Conservation (phyloP, 2,113 vertebrate species). For the Leucoraja erinaceus region DNA sequence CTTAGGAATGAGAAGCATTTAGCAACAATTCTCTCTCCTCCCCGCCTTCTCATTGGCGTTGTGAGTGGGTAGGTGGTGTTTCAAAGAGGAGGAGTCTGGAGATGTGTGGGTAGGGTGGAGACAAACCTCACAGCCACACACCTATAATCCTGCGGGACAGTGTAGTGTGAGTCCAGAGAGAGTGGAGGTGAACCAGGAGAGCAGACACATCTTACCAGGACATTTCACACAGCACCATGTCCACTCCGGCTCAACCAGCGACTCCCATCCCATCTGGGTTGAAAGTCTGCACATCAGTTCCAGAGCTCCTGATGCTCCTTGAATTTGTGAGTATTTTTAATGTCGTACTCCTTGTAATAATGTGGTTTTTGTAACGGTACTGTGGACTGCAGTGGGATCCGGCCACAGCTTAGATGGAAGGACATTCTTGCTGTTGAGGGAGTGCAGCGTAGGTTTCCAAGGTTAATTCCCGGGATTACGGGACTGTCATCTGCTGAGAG, state of each 20-base stretch:
- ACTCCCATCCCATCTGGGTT: background rate
- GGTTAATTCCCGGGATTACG: too few species aligned
- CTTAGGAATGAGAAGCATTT: background rate
- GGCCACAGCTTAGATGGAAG: background rate
- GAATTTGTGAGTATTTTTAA: background rate
- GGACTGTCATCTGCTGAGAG: too few species aligned
- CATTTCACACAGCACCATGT: background rate
- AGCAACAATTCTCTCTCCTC: background rate
- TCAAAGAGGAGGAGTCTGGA: background rate
- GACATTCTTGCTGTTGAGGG: too few species aligned
- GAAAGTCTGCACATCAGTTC: background rate
- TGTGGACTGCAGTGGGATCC: background rate
- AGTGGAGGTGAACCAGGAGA: background rate
- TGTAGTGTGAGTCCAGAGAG: background rate
- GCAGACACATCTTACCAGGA: background rate
- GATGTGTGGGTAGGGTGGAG: background rate
- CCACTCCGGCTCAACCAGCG: background rate
- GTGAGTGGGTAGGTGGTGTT: background rate
- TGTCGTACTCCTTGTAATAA: background rate
- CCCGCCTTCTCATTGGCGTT: background rate
- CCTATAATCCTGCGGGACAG: background rate
- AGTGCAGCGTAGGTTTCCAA: too few species aligned
- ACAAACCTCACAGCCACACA: background rate
- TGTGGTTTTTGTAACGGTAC: background rate
- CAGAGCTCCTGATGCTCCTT: background rate